Evolutionary conservation across 2,113 vertebrate genomes (phyloP).

Genomic region (Callopanchax toddi): DNA sequence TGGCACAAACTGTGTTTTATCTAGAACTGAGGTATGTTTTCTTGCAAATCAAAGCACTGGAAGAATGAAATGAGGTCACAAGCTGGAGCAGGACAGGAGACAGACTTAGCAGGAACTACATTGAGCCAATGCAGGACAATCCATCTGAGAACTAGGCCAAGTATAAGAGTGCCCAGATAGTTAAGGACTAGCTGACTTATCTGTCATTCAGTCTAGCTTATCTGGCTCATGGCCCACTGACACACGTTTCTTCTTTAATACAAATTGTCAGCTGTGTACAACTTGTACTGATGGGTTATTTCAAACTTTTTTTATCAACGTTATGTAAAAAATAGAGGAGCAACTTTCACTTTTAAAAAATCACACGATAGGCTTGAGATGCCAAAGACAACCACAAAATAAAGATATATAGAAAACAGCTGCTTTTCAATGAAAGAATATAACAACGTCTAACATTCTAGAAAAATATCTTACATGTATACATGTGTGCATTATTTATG

Average conservation of each 20-base stretch:
- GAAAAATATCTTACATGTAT: too few relatives aligned
- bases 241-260: slow-evolving; percentile 9
- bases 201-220: slow-evolving; percentile 18
- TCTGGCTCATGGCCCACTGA: slow-evolving; percentile 18
- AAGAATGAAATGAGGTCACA: slow-evolving; percentile 4
- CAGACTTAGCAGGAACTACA: slow-evolving; percentile 15
- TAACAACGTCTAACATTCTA: too few relatives aligned
- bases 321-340: too few relatives aligned
- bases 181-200: slow-evolving; percentile 25
- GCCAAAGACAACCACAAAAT: too few relatives aligned
- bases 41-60: neutral
- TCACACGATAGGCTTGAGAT: too few relatives aligned
- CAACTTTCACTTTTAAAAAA: too few relatives aligned
- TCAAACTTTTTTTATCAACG: too few relatives aligned
- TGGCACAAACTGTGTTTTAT: neutral
- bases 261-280: slow-evolving; percentile 2
- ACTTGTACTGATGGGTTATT: too few relatives aligned
- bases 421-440: too few relatives aligned
- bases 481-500: too few relatives aligned
- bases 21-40: neutral
- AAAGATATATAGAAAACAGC: too few relatives aligned
- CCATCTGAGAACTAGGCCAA: slow-evolving; percentile 35
- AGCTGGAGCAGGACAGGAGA: slow-evolving; percentile 9
- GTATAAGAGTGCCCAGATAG: slow-evolving; percentile 2
- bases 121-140: slow-evolving; percentile 19